A percentile compares a stretch with the other conserved stretches of the same genome.
Evolutionary conservation across 2,888 invertebrate species (phyloP).

Genomic region (Spodoptera exigua): DNA sequence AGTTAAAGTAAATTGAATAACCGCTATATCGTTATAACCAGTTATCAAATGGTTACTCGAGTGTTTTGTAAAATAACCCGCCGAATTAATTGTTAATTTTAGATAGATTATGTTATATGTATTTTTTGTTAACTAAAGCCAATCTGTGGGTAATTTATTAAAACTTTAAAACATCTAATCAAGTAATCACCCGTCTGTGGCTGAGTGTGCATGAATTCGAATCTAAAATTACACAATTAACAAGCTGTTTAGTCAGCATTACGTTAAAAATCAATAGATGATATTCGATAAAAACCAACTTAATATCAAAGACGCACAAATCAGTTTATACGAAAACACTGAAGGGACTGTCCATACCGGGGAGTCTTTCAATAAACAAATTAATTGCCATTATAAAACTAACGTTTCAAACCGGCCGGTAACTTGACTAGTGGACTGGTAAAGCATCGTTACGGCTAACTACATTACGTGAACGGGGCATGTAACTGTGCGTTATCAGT

Average conservation of each 20-base stretch:
- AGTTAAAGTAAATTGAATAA: slow-evolving; percentile 19
- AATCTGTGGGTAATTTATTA: too few species aligned
- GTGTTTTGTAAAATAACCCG: slow-evolving; percentile 8
- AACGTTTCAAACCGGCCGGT: slow-evolving; percentile 26
- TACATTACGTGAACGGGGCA: slow-evolving; percentile 42
- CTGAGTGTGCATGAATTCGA: too few species aligned
- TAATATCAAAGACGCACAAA: not conserved
- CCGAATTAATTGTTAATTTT: not conserved
- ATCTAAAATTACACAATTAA: too few species aligned
- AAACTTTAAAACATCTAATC: too few species aligned
- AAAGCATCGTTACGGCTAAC: slow-evolving; percentile 49
- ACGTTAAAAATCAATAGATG: too few species aligned
- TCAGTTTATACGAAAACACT: not conserved
- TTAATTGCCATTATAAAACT: slow-evolving; percentile 20
- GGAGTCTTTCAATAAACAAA: slow-evolving; percentile 15
- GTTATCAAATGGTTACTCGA: slow-evolving; percentile 15
- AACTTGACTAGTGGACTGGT: slow-evolving; percentile 30
- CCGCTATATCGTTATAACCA: slow-evolving; percentile 11
- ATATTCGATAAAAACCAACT: not conserved
- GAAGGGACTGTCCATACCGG: not conserved
- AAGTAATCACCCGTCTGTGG: too few species aligned
- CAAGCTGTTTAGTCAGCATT: too few species aligned
- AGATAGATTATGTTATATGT: not conserved
- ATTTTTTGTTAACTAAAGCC: too few species aligned
- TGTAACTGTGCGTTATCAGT: slow-evolving; percentile 54